These are phyloP conservation scores for Petroica traversi DNA, from an alignment of 2,113 vertebrate species.

Conservation along the genomic window DNA sequence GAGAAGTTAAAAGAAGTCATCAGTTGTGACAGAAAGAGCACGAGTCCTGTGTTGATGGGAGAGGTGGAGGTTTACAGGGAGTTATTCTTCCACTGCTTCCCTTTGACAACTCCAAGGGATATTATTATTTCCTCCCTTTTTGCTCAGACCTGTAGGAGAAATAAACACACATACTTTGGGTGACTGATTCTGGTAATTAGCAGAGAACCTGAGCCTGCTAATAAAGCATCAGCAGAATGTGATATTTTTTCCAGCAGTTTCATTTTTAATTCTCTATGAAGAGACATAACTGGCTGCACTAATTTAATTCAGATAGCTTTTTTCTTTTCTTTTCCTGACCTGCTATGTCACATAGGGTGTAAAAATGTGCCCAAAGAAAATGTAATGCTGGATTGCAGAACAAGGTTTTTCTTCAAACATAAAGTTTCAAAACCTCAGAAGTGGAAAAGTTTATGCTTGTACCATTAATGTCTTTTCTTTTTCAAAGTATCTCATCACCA, in stretches of 20 bases:
- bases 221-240: neutral
- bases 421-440: neutral
- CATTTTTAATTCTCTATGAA: neutral
- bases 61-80: neutral
- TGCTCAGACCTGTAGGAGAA: neutral
- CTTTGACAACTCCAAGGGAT: neutral
- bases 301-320: neutral
- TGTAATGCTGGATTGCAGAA: neutral
- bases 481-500: neutral
- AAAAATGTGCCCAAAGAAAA: neutral
- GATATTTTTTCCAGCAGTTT: neutral
- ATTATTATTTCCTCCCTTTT: conserved; percentile 14
- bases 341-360: neutral
- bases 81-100: neutral
- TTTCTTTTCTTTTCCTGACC: neutral
- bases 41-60: neutral
- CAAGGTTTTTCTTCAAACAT: neutral
- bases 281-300: neutral
- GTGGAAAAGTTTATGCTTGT: neutral
- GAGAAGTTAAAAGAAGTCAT: conserved; percentile 34
- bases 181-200: conserved; percentile 38
- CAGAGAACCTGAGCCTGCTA: neutral
- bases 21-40: conserved; percentile 13
- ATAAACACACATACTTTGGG: conserved; percentile 1
- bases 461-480: neutral